Percentiles rank a stretch among this genome's conserved stretches.
These are phyloP conservation scores for Notamacropus eugenii DNA, from an alignment of 2,797 vertebrate species.

Conservation along the genomic window DNA sequence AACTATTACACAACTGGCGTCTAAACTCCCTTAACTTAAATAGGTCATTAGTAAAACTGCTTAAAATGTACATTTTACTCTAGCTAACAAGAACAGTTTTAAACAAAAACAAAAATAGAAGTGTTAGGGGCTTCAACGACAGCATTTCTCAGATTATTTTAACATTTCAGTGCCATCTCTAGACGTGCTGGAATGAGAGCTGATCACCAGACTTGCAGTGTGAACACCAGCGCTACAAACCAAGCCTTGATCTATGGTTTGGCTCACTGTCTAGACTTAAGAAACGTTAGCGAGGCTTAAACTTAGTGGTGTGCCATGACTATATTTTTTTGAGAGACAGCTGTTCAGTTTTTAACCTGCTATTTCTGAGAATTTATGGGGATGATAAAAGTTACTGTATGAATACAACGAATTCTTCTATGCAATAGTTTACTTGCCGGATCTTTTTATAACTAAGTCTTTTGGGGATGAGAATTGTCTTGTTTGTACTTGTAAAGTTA, in stretches of 20 bases:
- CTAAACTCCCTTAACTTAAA: slow-evolving; percentile 37
- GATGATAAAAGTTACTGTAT: neutral
- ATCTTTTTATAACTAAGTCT: neutral
- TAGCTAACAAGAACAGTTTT: slow-evolving; percentile 55
- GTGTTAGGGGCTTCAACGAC: slow-evolving; percentile 44
- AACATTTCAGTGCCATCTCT: slow-evolving; percentile 13
- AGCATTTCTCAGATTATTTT: slow-evolving; percentile 55
- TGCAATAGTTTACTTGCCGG: neutral
- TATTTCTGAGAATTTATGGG: slow-evolving; percentile 46
- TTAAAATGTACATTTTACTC: slow-evolving; percentile 51
- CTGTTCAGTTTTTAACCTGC: slow-evolving; percentile 30
- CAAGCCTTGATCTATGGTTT: neutral
- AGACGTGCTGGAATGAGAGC: neutral
- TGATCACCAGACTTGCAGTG: neutral
- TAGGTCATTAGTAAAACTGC: slow-evolving; percentile 28
- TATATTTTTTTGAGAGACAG: too few relatives aligned
- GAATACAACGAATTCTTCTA: neutral
- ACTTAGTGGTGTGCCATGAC: neutral
- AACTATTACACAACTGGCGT: neutral
- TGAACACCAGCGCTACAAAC: neutral
- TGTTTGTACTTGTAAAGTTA: slow-evolving; percentile 41
- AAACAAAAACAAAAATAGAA: slow-evolving; percentile 53
- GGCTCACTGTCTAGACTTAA: neutral
- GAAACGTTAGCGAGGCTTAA: neutral
- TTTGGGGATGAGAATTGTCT: neutral